Conservation (phyloP, 2,797 vertebrate genomes). For the Otus scops region DNA sequence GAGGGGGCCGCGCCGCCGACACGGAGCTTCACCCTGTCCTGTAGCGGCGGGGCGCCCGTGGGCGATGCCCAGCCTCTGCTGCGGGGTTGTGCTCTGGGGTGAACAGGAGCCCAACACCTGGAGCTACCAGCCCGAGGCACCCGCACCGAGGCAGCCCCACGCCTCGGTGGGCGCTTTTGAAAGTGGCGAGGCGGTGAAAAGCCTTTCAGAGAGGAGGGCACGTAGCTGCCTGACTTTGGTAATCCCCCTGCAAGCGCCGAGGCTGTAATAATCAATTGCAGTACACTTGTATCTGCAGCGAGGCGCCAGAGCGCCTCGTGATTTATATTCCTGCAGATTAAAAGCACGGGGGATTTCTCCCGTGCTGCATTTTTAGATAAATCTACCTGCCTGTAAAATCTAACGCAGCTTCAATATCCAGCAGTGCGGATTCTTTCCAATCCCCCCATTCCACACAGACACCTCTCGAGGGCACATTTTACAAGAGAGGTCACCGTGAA, state of each 20-base stretch:
- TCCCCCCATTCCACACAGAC: fast-evolving
- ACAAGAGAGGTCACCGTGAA: background rate
- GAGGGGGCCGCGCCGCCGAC: background rate
- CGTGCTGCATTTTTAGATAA: background rate
- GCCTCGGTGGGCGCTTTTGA: fast-evolving
- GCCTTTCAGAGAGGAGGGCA: no score
- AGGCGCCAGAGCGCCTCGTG: background rate
- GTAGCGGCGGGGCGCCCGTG: fast-evolving
- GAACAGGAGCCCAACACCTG: background rate
- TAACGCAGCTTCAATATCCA: background rate
- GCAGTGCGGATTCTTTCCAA: background rate
- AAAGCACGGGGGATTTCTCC: background rate
- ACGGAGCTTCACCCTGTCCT: background rate
- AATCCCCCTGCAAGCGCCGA: background rate
- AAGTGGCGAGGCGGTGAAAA: background rate
- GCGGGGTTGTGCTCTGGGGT: background rate
- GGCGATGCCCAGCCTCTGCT: background rate
- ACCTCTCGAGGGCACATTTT: background rate
- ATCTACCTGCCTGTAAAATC: background rate
- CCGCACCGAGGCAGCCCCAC: background rate
- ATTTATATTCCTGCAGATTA: background rate
- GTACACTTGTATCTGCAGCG: background rate
- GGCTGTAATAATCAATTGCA: background rate
- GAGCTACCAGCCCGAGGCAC: background rate
- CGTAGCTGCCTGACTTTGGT: background rate